Percentiles rank a stretch among this genome's conserved stretches.
These are phyloP conservation scores for Danaus melanippus DNA, from an alignment of 1,140 invertebrate genomes.

Conservation along the genomic window DNA sequence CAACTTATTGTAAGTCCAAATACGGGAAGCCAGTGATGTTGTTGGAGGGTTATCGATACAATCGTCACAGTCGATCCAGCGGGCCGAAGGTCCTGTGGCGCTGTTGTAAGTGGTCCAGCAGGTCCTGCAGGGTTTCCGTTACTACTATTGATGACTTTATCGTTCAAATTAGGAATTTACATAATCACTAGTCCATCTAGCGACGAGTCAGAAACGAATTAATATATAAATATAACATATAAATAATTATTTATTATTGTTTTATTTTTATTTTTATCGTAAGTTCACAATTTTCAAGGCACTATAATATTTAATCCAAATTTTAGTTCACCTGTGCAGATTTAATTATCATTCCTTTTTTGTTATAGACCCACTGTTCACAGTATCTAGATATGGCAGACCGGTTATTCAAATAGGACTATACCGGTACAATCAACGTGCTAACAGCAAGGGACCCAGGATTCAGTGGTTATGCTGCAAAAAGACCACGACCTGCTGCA, in stretches of 20 bases:
- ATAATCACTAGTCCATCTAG: slow-evolving; percentile 11
- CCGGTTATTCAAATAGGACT: slow-evolving; percentile 12
- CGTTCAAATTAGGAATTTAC: slow-evolving; percentile 11
- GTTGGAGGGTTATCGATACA: slow-evolving; percentile 31
- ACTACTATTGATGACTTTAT: slow-evolving; percentile 24
- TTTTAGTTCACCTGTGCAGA: too few species aligned
- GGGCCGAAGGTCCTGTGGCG: slow-evolving; percentile 32
- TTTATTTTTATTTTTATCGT: too few species aligned
- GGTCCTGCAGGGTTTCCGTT: slow-evolving; percentile 27
- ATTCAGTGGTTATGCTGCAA: slow-evolving; percentile 22
- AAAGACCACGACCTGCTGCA: slow-evolving; percentile 19
- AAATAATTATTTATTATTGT: too few species aligned
- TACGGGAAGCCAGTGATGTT: slow-evolving; percentile 27
- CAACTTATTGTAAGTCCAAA: slow-evolving; percentile 19
- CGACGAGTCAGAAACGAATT: too few species aligned
- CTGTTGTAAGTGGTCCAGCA: slow-evolving; percentile 30
- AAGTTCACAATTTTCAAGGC: too few species aligned
- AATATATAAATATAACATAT: too few species aligned
- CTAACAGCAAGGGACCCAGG: slow-evolving; percentile 9
- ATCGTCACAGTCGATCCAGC: slow-evolving; percentile 24
- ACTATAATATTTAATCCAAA: too few species aligned
- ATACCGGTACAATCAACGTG: slow-evolving; percentile 20
- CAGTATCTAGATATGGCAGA: too few species aligned
- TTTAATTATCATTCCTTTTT: too few species aligned
- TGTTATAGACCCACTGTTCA: too few species aligned